Base-by-base conservation (phyloP, 2,888 invertebrate genomes). In the Acanthosoma haemorrhoidale region DNA sequence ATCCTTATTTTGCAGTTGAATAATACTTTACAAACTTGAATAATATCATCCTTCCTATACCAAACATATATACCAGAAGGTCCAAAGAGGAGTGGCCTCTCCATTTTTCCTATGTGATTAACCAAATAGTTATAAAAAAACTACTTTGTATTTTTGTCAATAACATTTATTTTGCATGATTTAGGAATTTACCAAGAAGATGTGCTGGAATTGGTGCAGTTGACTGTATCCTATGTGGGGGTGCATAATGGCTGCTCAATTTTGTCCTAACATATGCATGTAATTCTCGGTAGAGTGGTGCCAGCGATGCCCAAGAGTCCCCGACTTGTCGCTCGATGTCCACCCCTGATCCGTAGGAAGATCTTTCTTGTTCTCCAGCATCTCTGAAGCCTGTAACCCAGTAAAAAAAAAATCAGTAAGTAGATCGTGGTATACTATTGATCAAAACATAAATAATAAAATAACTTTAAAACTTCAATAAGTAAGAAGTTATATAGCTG, bases 151-250 rank as follows among this genome's bases (percentile, higher is more conserved):
- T n/a, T n/a, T n/a, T n/a, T n/a, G n/a, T n/a, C n/a, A n/a, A n/a
- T n/a, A n/a, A n/a, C n/a, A n/a, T n/a, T n/a, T n/a, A n/a, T n/a
- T n/a, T n/a, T n/a, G n/a, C n/a, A n/a, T n/a, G n/a, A n/a, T n/a
- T 39, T 1, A 16, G 3, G 18, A 31, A 15, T 21, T 76, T 76
- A 83, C 84, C 94, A 13, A 94, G 78, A 13, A 94, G 78, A 82
- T 94, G 94, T 0, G 91, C 91, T 0, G 94, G 94, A 68, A 95
- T 86, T 0, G 92, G 91, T 0, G 92, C 92, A 70, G 89, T 88
- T 3, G 81, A 79, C 21, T 86, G 79, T 1, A 88, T 79, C 0
- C 78, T 82, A 9, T 75, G 77, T 58, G 83, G 81, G 58, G 83
- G 81, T 0, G 88, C 88, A 75, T 91, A 90, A 43, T 84, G 78